Evolutionary conservation across 2,888 invertebrate species (phyloP).

Genomic region (Scaptomyza caliginosa): DNA sequence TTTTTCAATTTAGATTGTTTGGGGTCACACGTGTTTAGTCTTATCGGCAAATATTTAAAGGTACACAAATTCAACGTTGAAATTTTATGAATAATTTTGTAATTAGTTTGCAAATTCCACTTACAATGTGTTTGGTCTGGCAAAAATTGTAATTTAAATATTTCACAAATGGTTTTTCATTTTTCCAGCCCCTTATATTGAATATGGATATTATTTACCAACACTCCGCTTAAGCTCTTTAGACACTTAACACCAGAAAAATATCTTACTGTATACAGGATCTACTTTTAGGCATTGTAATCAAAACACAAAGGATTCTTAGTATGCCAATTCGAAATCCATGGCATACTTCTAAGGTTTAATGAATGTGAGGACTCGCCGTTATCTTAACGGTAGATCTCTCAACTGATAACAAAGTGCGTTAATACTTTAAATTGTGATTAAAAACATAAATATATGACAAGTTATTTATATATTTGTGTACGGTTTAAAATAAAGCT

Average conservation of each 20-base stretch:
- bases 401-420: not conserved
- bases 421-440: not conserved
- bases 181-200: not conserved
- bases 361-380: not conserved
- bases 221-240: not conserved
- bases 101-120: not conserved
- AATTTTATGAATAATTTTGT: not conserved
- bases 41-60: not conserved
- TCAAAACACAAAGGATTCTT: not conserved
- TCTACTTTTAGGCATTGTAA: not conserved
- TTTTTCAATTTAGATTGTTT: not conserved
- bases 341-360: constrained; percentile 12
- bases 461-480: not conserved
- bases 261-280: not conserved
- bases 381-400: not conserved
- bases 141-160: not conserved
- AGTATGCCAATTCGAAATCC: not conserved
- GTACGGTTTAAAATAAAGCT: too few relatives aligned
- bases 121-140: not conserved
- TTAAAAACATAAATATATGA: not conserved
- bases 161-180: not conserved
- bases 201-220: not conserved
- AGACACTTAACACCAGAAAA: too few relatives aligned
- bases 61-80: not conserved
- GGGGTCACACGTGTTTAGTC: not conserved